Percentiles rank a stretch among this genome's conserved stretches.
These are phyloP conservation scores for Chrysodeixis includens DNA, from an alignment of 2,888 invertebrate genomes.

Conservation along the genomic window DNA sequence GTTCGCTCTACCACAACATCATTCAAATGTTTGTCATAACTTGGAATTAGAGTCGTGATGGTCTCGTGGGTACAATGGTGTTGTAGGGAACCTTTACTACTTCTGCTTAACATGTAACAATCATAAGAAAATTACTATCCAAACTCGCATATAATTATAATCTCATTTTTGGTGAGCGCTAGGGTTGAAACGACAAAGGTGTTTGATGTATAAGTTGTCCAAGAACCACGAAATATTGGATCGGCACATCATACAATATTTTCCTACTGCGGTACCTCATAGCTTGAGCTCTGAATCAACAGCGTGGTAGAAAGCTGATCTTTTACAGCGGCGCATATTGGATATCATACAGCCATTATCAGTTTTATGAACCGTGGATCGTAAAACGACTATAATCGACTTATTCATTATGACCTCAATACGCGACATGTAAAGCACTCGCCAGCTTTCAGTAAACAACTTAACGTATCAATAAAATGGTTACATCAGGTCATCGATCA, in stretches of 20 bases:
- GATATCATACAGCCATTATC: not conserved
- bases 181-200: too few species aligned
- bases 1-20: not conserved
- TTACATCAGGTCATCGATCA: slow-evolving; percentile 44
- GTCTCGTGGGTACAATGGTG: not conserved
- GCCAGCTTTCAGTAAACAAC: slow-evolving; percentile 17
- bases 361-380: not conserved
- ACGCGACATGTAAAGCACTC: slow-evolving; percentile 17
- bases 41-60: not conserved
- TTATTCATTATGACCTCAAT: not conserved
- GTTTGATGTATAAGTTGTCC: too few species aligned
- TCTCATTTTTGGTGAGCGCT: too few species aligned
- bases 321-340: not conserved
- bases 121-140: not conserved
- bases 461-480: slow-evolving; percentile 25
- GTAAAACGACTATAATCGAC: slow-evolving; percentile 5
- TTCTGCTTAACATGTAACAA: not conserved
- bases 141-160: too few species aligned
- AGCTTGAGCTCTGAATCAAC: not conserved
- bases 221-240: too few species aligned
- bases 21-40: not conserved
- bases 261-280: not conserved
- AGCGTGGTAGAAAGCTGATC: not conserved
- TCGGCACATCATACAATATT: not conserved
- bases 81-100: not conserved